Base-by-base conservation (phyloP, 2,888 invertebrate species). In the Drosophila phalerata region DNA sequence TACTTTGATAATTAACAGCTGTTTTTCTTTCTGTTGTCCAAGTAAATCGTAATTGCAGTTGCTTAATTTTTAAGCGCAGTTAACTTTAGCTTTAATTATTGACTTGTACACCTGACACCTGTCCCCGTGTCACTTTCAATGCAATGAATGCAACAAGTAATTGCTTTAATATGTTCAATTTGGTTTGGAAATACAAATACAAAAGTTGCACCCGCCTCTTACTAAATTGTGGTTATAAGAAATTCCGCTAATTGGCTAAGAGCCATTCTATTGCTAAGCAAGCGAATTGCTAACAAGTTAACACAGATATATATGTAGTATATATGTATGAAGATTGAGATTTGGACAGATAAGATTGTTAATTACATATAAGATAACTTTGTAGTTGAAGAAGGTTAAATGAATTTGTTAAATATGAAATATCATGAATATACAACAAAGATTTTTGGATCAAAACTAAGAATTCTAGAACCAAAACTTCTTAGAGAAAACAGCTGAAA, bases 101-200 rank as follows among this genome's bases (percentile, higher is more conserved):
- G 42, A 55, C 67, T 66, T 73, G 47, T 58, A 58, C 58, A 79
- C 61, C 57, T 64, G 81, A 62, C 69, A 86, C 71, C 78, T 86
- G 78, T 17, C 37, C 32, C 28, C 40, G 32, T 43, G 63, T 45
- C 37, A 43, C 11, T 52, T 40, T n/a, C 9, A 17, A 28, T 38
- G 6, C 37, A 53, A 25, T 28, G 4, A 49, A 22, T 48, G 42
- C 25, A 28, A 10, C 37, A 58, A 28, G 11, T 38, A 40, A 53
- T 53, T 56, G 13, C 37, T 45, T 62, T 19, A 48, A 28, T 34
- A 40, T 43, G 10, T 2, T 34, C 11, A 13, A 28, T 49, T 49
- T 32, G 19, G 25, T 43, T 30, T 32, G 28, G 17, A 49, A 67
- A 67, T 55, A 19, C 3, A 49, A 67, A 67, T 55, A 19, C 3